Evolutionary conservation across 30 jellyfish, hydroid and myxozoan genomes (phyloP).

Genomic region (Clytia hemisphaerica): DNA sequence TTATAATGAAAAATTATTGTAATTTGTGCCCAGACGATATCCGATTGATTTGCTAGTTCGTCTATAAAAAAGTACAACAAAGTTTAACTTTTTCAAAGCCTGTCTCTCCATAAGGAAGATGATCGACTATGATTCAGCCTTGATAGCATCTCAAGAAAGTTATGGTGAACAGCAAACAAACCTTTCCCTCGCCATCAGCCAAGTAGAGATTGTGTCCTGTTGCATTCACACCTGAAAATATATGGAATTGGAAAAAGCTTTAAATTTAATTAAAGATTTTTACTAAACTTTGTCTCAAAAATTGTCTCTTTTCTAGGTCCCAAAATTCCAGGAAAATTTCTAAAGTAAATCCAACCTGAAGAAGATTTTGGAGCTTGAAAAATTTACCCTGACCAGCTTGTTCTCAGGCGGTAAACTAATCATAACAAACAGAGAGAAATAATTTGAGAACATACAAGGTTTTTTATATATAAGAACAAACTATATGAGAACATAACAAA

Average conservation of each 20-base stretch:
- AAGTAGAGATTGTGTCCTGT: slow-evolving; percentile 68
- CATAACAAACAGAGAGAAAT: not conserved
- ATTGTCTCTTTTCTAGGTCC: not conserved
- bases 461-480: not conserved
- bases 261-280: no score
- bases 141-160: not conserved
- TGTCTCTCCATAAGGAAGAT: no score
- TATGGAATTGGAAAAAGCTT: not conserved
- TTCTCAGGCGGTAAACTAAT: not conserved
- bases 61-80: not conserved
- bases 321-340: no score
- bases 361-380: no score
- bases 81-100: not conserved
- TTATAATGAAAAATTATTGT: not conserved
- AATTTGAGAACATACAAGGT: no score
- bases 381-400: no score
- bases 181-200: slow-evolving; percentile 73
- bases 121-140: not conserved
- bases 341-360: no score
- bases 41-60: not conserved
- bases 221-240: slow-evolving; percentile 74
- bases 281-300: not conserved
- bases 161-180: not conserved
- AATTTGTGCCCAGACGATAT: not conserved
- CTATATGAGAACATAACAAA: not conserved